Percentiles rank a stretch among this genome's conserved stretches.
phyloP scores from a whole-genome alignment of 2,888 invertebrate genomes.

The Fragum sueziense region DNA sequence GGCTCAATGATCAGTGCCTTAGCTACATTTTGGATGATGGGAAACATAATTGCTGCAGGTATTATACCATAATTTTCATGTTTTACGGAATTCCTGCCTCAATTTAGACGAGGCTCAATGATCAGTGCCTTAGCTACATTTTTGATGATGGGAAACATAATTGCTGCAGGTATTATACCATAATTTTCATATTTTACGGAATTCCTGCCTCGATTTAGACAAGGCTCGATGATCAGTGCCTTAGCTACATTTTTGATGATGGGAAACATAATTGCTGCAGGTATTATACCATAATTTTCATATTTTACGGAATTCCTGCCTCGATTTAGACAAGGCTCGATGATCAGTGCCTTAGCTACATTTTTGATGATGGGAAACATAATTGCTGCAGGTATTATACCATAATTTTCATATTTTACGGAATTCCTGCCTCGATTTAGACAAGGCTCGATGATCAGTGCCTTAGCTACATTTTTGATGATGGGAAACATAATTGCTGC shows the following conservation, averaged over 20 bases:
- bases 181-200: slow-evolving; percentile 97
- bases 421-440: slow-evolving; percentile 96
- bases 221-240: slow-evolving; percentile 95
- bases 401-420: slow-evolving; percentile 97
- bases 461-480: slow-evolving; percentile 98
- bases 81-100: too few relatives aligned
- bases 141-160: too few relatives aligned
- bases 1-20: slow-evolving; percentile 96
- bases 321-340: slow-evolving; percentile 93
- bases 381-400: slow-evolving; percentile 94
- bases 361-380: slow-evolving; percentile 97
- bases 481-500: slow-evolving; percentile 96
- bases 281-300: slow-evolving; percentile 94
- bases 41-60: slow-evolving; percentile 95
- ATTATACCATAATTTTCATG: too few relatives aligned
- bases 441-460: slow-evolving; percentile 95
- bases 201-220: slow-evolving; percentile 94
- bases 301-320: slow-evolving; percentile 98
- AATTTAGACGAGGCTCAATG: too few relatives aligned
- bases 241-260: slow-evolving; percentile 98
- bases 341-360: slow-evolving; percentile 96
- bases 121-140: too few relatives aligned
- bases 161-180: too few relatives aligned
- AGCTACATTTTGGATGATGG: slow-evolving; percentile 97
- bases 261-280: slow-evolving; percentile 95